These are phyloP conservation scores for Diadumene lineata DNA, from an alignment of 92 coral and sea anemone species.

Conservation along the genomic window DNA sequence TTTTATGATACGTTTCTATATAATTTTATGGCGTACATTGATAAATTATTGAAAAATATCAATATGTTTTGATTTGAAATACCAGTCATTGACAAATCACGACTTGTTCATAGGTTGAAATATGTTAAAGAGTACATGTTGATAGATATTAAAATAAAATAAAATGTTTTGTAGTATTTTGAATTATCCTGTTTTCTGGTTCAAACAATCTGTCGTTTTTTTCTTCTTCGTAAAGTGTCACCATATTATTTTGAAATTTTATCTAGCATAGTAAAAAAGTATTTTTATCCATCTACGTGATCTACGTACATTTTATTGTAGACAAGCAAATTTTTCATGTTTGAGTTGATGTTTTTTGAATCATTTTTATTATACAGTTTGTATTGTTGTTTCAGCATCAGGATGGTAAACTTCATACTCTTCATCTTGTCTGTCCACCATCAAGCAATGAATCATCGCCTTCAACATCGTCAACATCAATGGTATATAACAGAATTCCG, in stretches of 20 bases:
- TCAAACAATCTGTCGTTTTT: too few species aligned
- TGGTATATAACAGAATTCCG: not conserved
- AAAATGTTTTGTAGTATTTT: too few species aligned
- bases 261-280: too few species aligned
- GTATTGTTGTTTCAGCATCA: slow-evolving; percentile 48
- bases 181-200: too few species aligned
- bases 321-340: too few species aligned
- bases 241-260: too few species aligned
- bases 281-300: too few species aligned
- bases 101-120: not conserved
- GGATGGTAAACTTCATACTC: slow-evolving; percentile 81
- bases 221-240: too few species aligned
- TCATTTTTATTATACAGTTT: too few species aligned
- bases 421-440: slow-evolving; percentile 85
- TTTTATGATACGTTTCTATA: not conserved
- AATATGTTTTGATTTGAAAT: not conserved
- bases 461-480: slow-evolving; percentile 17
- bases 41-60: slow-evolving; percentile 11
- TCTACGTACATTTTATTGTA: too few species aligned
- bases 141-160: too few species aligned
- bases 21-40: not conserved
- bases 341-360: not conserved
- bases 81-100: not conserved
- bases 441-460: slow-evolving; percentile 27
- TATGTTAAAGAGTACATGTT: too few species aligned